phyloP scores from a whole-genome alignment of 1,140 invertebrate species.

The Drosophila orosa region DNA sequence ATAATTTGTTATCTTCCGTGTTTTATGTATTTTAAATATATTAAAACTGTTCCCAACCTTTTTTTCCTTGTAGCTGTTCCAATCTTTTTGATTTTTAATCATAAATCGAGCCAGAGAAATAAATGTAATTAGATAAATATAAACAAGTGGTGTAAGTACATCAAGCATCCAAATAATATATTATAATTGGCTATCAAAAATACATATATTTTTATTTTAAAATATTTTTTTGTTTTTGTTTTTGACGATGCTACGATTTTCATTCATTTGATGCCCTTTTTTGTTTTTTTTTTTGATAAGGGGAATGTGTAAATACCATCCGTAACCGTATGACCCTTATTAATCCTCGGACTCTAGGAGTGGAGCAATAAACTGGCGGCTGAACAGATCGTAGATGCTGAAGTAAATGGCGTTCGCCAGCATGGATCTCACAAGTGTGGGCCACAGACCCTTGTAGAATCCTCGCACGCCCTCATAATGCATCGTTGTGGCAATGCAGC shows the following conservation, averaged over 20 bases:
- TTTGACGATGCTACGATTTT: not conserved
- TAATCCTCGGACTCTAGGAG: not conserved
- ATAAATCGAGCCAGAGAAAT: not conserved
- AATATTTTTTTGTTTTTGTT: not conserved
- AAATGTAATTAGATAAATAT: not conserved
- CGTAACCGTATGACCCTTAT: not conserved
- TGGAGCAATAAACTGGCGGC: not conserved
- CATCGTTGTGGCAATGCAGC: not conserved
- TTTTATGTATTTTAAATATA: not conserved
- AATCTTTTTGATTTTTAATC: not conserved
- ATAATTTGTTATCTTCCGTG: not conserved
- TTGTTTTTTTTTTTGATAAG: not conserved
- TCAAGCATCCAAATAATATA: not conserved
- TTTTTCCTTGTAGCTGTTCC: not conserved
- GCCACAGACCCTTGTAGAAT: slow-evolving; percentile 5
- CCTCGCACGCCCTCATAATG: slow-evolving; percentile 2
- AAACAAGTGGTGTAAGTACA: not conserved
- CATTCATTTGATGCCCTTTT: not conserved
- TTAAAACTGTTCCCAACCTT: not conserved
- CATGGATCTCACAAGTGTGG: not conserved
- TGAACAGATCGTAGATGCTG: not conserved
- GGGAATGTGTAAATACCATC: slow-evolving; percentile 1
- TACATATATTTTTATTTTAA: slow-evolving; percentile 4
- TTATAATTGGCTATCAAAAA: slow-evolving; percentile 7
- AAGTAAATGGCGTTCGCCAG: slow-evolving; percentile 5